A percentile compares a stretch with the other conserved stretches of the same genome.
These are phyloP conservation scores for Drosophila insularis DNA, from an alignment of 1,140 invertebrate species.

Conservation along the genomic window DNA sequence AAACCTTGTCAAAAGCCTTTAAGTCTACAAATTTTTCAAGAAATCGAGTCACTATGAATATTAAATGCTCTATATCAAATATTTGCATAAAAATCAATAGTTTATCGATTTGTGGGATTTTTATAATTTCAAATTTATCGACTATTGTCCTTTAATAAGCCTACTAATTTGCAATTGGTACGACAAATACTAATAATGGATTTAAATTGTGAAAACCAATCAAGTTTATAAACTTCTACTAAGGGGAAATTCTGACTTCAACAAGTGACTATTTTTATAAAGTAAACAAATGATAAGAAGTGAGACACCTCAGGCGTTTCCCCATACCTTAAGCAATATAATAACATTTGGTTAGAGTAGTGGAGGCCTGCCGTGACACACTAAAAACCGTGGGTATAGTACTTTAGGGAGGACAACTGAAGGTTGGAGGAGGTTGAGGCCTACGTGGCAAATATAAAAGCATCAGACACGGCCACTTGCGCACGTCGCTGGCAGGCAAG, in stretches of 20 bases:
- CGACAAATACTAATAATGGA: too few relatives aligned
- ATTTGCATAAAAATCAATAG: too few relatives aligned
- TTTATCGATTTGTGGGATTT: too few relatives aligned
- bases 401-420: constrained; percentile 15
- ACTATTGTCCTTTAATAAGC: too few relatives aligned
- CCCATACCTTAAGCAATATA: constrained; percentile 40
- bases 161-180: too few relatives aligned
- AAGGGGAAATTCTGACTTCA: neutral
- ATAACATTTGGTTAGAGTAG: constrained; percentile 47
- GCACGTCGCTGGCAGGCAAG: constrained; percentile 73
- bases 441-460: constrained; percentile 76
- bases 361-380: constrained; percentile 55
- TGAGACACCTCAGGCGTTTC: neutral
- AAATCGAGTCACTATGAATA: neutral
- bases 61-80: neutral
- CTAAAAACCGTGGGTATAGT: constrained; percentile 28
- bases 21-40: constrained; percentile 41
- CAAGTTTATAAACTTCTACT: too few relatives aligned
- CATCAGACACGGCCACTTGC: constrained; percentile 77
- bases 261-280: neutral
- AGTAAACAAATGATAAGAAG: neutral
- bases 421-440: constrained; percentile 43
- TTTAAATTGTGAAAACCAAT: too few relatives aligned
- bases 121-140: too few relatives aligned
- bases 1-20: constrained; percentile 63